Conservation (phyloP, 1,140 invertebrate species). For the Capitella teleta region DNA sequence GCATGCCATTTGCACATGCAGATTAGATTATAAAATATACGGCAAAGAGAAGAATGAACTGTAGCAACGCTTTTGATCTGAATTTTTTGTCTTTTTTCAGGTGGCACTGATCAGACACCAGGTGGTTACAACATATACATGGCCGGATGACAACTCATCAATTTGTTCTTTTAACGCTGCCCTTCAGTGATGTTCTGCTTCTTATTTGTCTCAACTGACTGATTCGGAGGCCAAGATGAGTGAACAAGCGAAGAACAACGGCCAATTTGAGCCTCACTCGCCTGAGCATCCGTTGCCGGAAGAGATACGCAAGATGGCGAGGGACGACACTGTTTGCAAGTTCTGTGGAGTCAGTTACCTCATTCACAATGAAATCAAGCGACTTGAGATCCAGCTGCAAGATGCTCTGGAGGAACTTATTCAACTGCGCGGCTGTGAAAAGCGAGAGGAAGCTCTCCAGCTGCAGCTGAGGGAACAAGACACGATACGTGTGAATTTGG, state of each 20-base stretch:
- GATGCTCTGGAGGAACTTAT: conserved; percentile 22
- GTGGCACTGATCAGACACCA: too few relatives aligned
- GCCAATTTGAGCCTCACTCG: conserved; percentile 23
- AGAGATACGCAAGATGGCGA: conserved; percentile 30
- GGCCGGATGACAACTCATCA: too few relatives aligned
- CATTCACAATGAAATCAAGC: conserved; percentile 41
- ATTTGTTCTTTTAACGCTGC: too few relatives aligned
- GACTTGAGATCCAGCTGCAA: conserved; percentile 30
- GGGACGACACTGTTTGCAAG: conserved; percentile 36
- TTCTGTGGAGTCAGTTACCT: conserved; percentile 41
- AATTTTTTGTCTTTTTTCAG: too few relatives aligned
- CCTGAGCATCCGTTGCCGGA: conserved; percentile 36
- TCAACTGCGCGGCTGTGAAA: conserved; percentile 19
- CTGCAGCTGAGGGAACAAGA: conserved; percentile 13
- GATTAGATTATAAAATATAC: too few relatives aligned
- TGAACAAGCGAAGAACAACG: conserved; percentile 7
- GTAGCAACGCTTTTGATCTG: too few relatives aligned
- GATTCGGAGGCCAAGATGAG: too few relatives aligned
- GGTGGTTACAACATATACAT: too few relatives aligned
- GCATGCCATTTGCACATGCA: too few relatives aligned
- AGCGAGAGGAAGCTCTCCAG: conserved; percentile 20
- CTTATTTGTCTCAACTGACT: too few relatives aligned
- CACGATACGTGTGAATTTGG: neutral
- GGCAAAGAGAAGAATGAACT: too few relatives aligned
- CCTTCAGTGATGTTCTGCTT: too few relatives aligned